phyloP scores from a whole-genome alignment of 1,140 invertebrate species.

The Microplitis mediator region DNA sequence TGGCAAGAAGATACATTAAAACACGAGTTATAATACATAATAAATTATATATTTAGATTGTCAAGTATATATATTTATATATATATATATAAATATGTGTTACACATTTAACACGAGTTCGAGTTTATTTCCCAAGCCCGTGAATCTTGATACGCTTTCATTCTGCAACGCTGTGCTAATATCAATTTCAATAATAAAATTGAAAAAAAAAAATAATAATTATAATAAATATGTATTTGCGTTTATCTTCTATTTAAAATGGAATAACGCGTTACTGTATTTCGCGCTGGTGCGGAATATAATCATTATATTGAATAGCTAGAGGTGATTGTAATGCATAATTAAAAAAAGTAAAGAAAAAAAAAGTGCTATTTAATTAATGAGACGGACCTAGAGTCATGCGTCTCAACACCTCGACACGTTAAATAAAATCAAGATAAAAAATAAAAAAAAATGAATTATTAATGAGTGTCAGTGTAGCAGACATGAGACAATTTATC shows the following conservation, averaged over 20 bases:
- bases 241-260: slow-evolving; percentile 29
- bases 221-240: slow-evolving; percentile 28
- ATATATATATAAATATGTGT: neutral
- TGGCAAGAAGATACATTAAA: slow-evolving; percentile 31
- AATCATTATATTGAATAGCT: slow-evolving; percentile 28
- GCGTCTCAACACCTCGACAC: neutral
- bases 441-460: too few species aligned
- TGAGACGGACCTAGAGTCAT: slow-evolving; percentile 14
- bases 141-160: slow-evolving; percentile 46
- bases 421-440: slow-evolving; percentile 11
- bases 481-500: too few species aligned
- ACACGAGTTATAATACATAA: slow-evolving; percentile 4
- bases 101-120: slow-evolving; percentile 17
- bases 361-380: slow-evolving; percentile 49
- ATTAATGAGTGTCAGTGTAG: too few species aligned
- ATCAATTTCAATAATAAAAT: slow-evolving; percentile 42
- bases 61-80: neutral
- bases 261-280: slow-evolving; percentile 34
- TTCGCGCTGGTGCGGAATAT: slow-evolving; percentile 59
- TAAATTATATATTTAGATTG: slow-evolving; percentile 11
- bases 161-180: slow-evolving; percentile 52
- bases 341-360: slow-evolving; percentile 14
- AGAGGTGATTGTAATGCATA: slow-evolving; percentile 23
- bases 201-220: slow-evolving; percentile 30
- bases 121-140: slow-evolving; percentile 33